Percentiles rank a stretch among this genome's conserved stretches.
Conservation (phyloP, 92 coral and sea anemone genomes). For the Zoanthus solanderi region DNA sequence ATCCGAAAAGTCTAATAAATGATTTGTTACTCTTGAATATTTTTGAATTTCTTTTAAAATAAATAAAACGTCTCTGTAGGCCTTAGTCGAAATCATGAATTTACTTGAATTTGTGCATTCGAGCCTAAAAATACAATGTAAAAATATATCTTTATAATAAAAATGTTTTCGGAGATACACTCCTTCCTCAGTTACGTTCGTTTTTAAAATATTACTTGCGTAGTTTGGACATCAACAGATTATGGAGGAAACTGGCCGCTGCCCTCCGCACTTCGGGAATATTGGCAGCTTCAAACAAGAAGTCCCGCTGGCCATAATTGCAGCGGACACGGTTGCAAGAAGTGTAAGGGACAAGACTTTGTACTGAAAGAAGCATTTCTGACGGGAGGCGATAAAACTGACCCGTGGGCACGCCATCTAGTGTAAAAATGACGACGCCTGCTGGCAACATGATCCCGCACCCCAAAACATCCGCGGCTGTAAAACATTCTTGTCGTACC, state of each 20-base stretch:
- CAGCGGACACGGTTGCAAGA: conserved; percentile 89
- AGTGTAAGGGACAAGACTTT: conserved; percentile 79
- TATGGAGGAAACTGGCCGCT: conserved; percentile 78
- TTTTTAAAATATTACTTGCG: neutral
- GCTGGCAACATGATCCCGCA: conserved; percentile 93
- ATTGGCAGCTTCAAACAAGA: conserved; percentile 88
- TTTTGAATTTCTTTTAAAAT: no score
- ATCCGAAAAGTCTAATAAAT: no score
- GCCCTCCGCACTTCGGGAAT: conserved; percentile 69
- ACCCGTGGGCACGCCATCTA: conserved; percentile 94
- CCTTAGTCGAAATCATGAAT: no score
- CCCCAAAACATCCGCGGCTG: conserved; percentile 94
- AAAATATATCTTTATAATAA: no score
- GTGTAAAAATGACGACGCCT: conserved; percentile 88
- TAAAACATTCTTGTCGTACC: conserved; percentile 71
- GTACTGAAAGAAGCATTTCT: conserved; percentile 55
- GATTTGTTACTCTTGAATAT: no score
- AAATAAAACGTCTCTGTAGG: no score
- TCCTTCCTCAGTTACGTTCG: no score
- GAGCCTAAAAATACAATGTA: no score
- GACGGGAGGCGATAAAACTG: conserved; percentile 77
- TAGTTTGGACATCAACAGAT: conserved; percentile 12
- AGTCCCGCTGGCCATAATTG: conserved; percentile 93
- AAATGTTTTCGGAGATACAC: no score
- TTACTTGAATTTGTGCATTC: no score